These are phyloP conservation scores for Actinopyga echinites DNA, from an alignment of 53 echinoderm and acorn worm species.

Conservation along the genomic window DNA sequence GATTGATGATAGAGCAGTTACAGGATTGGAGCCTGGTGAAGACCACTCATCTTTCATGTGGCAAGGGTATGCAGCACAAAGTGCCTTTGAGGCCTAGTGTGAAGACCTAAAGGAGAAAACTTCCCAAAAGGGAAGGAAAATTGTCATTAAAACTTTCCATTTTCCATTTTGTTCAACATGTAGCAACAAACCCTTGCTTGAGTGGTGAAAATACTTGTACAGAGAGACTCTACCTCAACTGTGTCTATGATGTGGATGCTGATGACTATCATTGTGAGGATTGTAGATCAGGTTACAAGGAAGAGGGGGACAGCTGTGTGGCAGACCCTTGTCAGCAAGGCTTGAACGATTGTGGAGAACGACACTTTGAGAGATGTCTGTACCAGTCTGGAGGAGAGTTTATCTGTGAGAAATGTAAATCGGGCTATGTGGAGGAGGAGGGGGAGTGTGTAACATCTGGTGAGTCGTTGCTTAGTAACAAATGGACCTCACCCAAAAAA, in stretches of 20 bases:
- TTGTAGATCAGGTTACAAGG: background rate
- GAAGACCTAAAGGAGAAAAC: no score
- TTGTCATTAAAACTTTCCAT: no score
- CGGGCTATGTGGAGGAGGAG: background rate
- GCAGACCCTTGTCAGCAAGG: constrained; percentile 35
- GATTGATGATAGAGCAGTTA: no score
- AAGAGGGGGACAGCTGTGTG: constrained; percentile 3
- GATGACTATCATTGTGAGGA: constrained; percentile 21
- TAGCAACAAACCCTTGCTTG: constrained; percentile 29
- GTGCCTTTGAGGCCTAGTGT: no score
- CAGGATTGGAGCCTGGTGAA: no score
- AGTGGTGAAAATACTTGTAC: constrained; percentile 14
- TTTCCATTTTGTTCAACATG: background rate
- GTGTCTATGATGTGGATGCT: background rate
- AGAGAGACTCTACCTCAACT: background rate
- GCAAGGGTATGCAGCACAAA: no score
- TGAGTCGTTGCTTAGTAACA: background rate
- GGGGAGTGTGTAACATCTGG: constrained; percentile 9
- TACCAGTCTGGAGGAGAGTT: constrained; percentile 22
- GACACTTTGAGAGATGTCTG: constrained; percentile 41
- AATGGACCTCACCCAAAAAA: no score
- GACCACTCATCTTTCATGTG: no score
- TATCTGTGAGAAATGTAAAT: constrained; percentile 19
- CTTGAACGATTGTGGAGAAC: background rate
- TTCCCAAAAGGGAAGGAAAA: no score